Conservation (phyloP, 2,797 vertebrate genomes). For the Tenualosa thibaudeaui region DNA sequence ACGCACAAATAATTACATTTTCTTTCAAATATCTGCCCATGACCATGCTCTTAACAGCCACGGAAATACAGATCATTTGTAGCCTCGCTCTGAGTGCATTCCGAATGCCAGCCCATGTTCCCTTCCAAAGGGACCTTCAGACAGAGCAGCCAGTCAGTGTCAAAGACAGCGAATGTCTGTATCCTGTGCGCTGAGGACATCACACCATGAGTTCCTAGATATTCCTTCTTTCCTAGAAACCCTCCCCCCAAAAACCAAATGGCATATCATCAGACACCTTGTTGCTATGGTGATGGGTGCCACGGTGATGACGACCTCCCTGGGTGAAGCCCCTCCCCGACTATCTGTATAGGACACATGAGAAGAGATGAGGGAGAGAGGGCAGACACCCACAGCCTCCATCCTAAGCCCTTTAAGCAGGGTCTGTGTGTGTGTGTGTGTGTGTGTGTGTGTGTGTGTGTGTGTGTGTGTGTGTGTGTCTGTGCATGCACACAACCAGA, state of each 20-base stretch:
- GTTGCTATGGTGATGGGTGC: constrained; percentile 44
- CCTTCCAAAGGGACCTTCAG: background rate
- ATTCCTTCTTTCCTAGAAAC: background rate
- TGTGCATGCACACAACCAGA: background rate
- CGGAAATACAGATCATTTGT: background rate
- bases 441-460: background rate
- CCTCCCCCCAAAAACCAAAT: constrained; percentile 31
- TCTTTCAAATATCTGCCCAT: background rate
- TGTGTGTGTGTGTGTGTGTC: constrained; percentile 14
- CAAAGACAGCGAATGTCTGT: background rate
- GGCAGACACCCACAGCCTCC: background rate
- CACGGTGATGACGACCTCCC: constrained; percentile 21
- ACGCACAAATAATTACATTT: background rate
- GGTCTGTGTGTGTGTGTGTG: constrained; percentile 36
- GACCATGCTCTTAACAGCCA: background rate
- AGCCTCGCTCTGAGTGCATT: background rate
- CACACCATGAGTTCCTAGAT: background rate
- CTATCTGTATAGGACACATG: background rate
- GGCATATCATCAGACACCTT: constrained; percentile 42
- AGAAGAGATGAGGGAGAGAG: background rate
- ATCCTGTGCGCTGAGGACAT: background rate
- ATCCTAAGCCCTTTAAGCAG: constrained; percentile 11
- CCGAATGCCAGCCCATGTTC: background rate
- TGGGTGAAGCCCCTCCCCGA: background rate
- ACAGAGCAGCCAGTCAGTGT: background rate